Evolutionary conservation across 1,140 invertebrate species (phyloP).

Genomic region (Aradophagus sp.): DNA sequence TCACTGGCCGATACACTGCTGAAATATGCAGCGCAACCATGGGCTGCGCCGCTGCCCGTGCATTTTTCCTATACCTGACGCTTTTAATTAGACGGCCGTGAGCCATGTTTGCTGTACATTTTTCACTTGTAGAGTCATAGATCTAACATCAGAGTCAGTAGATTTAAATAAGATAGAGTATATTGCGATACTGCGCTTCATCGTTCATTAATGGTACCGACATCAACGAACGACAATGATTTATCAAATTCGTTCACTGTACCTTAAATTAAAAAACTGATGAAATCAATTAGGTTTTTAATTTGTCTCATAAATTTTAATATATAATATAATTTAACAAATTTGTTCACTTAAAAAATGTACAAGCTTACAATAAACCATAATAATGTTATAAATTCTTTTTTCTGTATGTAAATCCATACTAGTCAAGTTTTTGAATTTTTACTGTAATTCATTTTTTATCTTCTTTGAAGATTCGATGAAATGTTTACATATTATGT

Average conservation of each 20-base stretch:
- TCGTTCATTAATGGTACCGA: too few relatives aligned
- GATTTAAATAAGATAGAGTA: conserved; percentile 32
- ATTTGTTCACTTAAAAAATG: too few relatives aligned
- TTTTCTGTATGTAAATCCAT: too few relatives aligned
- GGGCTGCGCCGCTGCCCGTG: conserved; percentile 12
- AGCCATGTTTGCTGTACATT: conserved; percentile 39
- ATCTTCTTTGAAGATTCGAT: too few relatives aligned
- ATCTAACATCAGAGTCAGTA: conserved; percentile 40
- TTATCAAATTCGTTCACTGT: conserved; percentile 25
- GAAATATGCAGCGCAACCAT: conserved; percentile 27
- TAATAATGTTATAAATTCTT: too few relatives aligned
- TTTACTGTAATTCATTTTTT: too few relatives aligned
- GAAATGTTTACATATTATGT: too few relatives aligned
- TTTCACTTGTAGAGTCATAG: too few relatives aligned
- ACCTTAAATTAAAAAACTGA: conserved; percentile 2
- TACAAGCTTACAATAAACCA: too few relatives aligned
- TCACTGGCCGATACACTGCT: conserved; percentile 6
- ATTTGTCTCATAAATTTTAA: too few relatives aligned
- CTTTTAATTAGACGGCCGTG: conserved; percentile 52
- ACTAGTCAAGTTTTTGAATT: too few relatives aligned
- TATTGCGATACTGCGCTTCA: conserved; percentile 32
- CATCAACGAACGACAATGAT: conserved; percentile 29
- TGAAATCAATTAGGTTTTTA: conserved; percentile 13
- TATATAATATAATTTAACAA: too few relatives aligned
- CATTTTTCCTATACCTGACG: conserved; percentile 50